phyloP scores from a whole-genome alignment of 2,113 vertebrate genomes.

The Pseudopipra pipra region DNA sequence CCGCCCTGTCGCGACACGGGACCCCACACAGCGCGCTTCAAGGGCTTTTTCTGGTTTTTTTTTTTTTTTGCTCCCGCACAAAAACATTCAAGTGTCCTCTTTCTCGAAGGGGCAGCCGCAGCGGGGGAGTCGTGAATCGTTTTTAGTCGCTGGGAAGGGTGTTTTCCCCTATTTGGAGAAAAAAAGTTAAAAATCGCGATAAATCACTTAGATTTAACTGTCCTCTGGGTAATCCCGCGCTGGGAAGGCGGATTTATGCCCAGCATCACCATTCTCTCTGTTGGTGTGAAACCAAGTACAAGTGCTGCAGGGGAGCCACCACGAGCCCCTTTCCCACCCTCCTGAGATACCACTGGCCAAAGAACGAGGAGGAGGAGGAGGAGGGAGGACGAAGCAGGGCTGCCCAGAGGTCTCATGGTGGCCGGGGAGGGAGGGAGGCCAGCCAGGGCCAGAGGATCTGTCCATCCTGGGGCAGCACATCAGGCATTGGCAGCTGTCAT shows the following conservation, averaged over 20 bases:
- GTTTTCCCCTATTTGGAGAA: background rate
- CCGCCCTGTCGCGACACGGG: accelerated
- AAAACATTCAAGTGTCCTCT: accelerated
- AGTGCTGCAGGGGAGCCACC: accelerated
- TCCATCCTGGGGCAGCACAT: background rate
- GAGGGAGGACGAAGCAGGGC: background rate
- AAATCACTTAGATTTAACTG: background rate
- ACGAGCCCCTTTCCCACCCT: background rate
- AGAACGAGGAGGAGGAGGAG: background rate
- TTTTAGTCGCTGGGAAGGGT: background rate
- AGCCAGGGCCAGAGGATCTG: accelerated
- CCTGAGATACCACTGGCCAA: background rate
- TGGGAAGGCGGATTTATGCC: background rate
- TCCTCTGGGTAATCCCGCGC: accelerated
- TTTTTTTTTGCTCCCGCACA: background rate
- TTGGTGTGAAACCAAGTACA: accelerated
- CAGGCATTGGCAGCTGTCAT: accelerated
- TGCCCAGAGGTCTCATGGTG: accelerated
- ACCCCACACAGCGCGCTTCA: accelerated
- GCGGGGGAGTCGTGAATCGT: background rate
- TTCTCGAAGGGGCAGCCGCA: background rate
- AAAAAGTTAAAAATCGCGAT: background rate
- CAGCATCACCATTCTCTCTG: background rate
- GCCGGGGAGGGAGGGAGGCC: background rate
- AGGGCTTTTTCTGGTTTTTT: too few relatives aligned